phyloP scores from a whole-genome alignment of 2,888 invertebrate species.

The Trichopoda pennipes region DNA sequence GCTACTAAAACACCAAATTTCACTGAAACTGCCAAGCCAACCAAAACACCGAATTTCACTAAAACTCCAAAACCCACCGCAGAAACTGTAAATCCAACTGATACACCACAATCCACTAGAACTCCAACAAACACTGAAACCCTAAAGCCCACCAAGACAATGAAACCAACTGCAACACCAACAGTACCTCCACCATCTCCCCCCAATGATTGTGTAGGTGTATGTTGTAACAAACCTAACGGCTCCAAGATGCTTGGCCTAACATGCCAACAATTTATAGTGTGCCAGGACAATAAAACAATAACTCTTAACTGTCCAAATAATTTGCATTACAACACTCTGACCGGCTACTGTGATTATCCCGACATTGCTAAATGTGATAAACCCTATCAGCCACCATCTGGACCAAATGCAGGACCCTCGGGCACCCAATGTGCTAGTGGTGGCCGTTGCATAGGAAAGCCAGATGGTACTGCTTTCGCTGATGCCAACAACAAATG shows the following conservation, averaged over 20 bases:
- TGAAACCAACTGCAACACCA: not conserved
- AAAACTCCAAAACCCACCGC: not conserved
- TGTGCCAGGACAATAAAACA: slow-evolving; percentile 63
- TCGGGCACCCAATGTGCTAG: slow-evolving; percentile 74
- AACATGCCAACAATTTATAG: slow-evolving; percentile 69
- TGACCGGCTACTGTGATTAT: slow-evolving; percentile 71
- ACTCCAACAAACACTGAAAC: not conserved
- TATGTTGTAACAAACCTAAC: slow-evolving; percentile 56
- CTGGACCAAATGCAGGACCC: slow-evolving; percentile 75
- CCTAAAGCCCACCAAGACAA: not conserved
- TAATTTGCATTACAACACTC: slow-evolving; percentile 72
- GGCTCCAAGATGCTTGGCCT: slow-evolving; percentile 46
- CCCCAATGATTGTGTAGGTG: slow-evolving; percentile 41
- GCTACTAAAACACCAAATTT: not conserved
- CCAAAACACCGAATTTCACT: not conserved
- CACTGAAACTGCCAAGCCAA: slow-evolving; percentile 61
- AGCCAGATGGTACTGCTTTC: slow-evolving; percentile 69
- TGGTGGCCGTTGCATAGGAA: slow-evolving; percentile 71
- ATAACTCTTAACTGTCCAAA: slow-evolving; percentile 70
- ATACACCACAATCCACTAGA: not conserved
- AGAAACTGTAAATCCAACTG: not conserved
- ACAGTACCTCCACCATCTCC: slow-evolving; percentile 40
- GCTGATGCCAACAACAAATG: slow-evolving; percentile 33
- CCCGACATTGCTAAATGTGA: slow-evolving; percentile 73
- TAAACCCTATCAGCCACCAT: slow-evolving; percentile 71